phyloP scores from a whole-genome alignment of 2,113 vertebrate genomes.

The Xiphophorus hellerii region DNA sequence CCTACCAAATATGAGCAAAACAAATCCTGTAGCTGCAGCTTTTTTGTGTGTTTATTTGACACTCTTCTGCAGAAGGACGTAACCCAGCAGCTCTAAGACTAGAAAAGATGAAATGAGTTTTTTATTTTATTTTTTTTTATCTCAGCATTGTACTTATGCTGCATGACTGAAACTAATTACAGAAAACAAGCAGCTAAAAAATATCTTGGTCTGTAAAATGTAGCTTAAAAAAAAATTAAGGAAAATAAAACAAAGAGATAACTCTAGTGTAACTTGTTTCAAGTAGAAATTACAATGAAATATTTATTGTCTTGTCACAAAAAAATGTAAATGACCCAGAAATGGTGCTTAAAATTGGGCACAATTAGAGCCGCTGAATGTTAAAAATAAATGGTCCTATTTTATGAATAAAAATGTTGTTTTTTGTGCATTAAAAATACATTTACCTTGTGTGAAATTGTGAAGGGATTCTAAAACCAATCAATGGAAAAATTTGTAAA shows the following conservation, averaged over 20 bases:
- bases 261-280: too few relatives aligned
- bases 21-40: background rate
- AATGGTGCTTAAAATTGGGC: background rate
- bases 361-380: too few relatives aligned
- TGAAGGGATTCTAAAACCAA: background rate
- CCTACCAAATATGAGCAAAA: background rate
- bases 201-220: background rate
- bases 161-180: background rate
- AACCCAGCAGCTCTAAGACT: background rate
- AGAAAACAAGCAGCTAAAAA: background rate
- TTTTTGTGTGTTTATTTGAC: background rate
- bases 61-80: background rate
- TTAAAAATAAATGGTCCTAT: background rate
- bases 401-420: background rate
- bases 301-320: background rate
- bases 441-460: background rate
- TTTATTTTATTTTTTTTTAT: too few relatives aligned
- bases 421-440: background rate
- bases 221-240: background rate
- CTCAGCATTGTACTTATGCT: background rate
- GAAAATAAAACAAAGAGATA: too few relatives aligned
- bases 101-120: background rate
- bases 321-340: background rate
- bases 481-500: too few relatives aligned
- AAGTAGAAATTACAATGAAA: too few relatives aligned